Percentiles rank a stretch among this genome's conserved stretches.
phyloP scores from a whole-genome alignment of 1,140 invertebrate species.

The Dreissena rostriformis region DNA sequence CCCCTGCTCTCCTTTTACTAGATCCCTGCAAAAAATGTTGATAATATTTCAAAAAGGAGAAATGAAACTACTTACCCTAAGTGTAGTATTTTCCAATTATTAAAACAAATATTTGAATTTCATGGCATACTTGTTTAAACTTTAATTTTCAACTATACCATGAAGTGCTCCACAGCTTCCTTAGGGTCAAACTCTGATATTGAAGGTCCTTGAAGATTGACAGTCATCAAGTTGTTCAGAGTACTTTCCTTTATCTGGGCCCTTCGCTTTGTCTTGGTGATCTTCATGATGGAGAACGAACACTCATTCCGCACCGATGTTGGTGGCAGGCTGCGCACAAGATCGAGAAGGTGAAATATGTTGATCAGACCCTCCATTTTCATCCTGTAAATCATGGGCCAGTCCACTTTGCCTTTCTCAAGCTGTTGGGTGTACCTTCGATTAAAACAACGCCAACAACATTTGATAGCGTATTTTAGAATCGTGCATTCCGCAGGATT shows the following conservation, averaged over 20 bases:
- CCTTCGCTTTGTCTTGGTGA: constrained; percentile 19
- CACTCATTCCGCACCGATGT: constrained; percentile 34
- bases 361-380: constrained; percentile 9
- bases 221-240: constrained; percentile 27
- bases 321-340: constrained; percentile 14
- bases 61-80: too few species aligned
- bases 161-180: constrained; percentile 11
- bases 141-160: neutral
- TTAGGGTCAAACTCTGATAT: constrained; percentile 14
- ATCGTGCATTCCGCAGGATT: neutral
- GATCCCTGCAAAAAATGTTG: too few species aligned
- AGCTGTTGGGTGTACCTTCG: constrained; percentile 27
- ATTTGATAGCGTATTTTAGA: neutral
- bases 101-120: too few species aligned
- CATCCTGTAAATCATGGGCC: constrained; percentile 12
- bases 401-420: constrained; percentile 3
- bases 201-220: neutral
- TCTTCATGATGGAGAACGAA: constrained; percentile 34
- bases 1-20: too few species aligned
- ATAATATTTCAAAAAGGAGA: too few species aligned
- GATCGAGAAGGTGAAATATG: constrained; percentile 9
- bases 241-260: neutral
- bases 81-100: too few species aligned
- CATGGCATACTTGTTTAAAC: too few species aligned
- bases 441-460: constrained; percentile 16